phyloP scores from a whole-genome alignment of 2,888 invertebrate species.

The Tromatobia lineatoria region DNA sequence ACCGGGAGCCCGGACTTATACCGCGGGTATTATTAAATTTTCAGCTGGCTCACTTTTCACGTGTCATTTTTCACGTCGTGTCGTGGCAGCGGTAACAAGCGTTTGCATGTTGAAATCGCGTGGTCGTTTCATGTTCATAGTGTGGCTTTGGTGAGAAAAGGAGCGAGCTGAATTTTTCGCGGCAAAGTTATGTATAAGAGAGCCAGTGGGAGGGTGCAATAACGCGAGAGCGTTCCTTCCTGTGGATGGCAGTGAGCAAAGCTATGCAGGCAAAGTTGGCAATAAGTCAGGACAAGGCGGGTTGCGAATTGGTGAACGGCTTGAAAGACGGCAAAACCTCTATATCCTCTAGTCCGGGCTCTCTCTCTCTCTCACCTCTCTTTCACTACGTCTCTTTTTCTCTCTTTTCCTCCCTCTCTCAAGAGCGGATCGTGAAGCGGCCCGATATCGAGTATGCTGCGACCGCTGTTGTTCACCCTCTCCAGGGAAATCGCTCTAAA shows the following conservation, averaged over 20 bases:
- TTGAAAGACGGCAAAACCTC: slow-evolving; percentile 63
- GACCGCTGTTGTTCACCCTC: slow-evolving; percentile 78
- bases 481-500: slow-evolving; percentile 85
- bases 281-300: slow-evolving; percentile 73
- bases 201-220: slow-evolving; percentile 41
- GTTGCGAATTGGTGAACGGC: slow-evolving; percentile 60
- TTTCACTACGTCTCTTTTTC: slow-evolving; percentile 24
- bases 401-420: slow-evolving; percentile 37
- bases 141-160: slow-evolving; percentile 16
- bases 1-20: slow-evolving; percentile 11
- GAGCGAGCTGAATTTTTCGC: slow-evolving; percentile 44
- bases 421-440: slow-evolving; percentile 38
- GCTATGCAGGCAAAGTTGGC: slow-evolving; percentile 70
- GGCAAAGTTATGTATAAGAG: slow-evolving; percentile 42
- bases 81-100: slow-evolving; percentile 51
- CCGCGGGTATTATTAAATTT: slow-evolving; percentile 60
- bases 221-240: slow-evolving; percentile 42
- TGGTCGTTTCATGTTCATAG: slow-evolving; percentile 24
- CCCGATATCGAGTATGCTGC: slow-evolving; percentile 74
- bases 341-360: not conserved
- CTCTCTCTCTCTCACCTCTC: slow-evolving; percentile 7
- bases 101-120: slow-evolving; percentile 37
- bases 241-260: slow-evolving; percentile 30
- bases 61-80: slow-evolving; percentile 75
- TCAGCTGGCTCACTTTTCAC: slow-evolving; percentile 65